phyloP scores from a whole-genome alignment of 2,888 invertebrate genomes.

The Ptilodon capucinus region DNA sequence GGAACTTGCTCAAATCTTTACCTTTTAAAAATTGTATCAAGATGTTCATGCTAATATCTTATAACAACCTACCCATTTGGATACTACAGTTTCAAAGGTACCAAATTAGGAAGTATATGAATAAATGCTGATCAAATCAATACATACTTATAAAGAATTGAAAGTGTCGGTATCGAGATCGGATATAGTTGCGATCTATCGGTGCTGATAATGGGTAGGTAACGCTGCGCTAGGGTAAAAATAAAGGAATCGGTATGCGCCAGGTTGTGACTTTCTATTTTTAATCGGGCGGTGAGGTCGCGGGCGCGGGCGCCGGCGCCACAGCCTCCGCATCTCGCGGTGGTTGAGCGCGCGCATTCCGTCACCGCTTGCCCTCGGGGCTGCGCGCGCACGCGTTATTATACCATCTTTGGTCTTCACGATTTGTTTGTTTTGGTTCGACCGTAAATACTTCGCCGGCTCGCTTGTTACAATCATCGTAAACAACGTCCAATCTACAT shows the following conservation, averaged over 20 bases:
- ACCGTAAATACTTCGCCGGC: slow-evolving; percentile 18
- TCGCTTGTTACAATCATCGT: slow-evolving; percentile 10
- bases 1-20: too few relatives aligned
- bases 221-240: slow-evolving; percentile 65
- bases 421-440: slow-evolving; percentile 47
- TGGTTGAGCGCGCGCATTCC: slow-evolving; percentile 72
- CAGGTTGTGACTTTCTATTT: slow-evolving; percentile 79
- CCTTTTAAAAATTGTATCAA: slow-evolving; percentile 4
- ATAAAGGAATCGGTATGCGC: slow-evolving; percentile 69
- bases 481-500: slow-evolving; percentile 16
- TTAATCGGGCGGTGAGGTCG: slow-evolving; percentile 75
- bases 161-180: slow-evolving; percentile 59
- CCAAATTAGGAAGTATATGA: slow-evolving; percentile 11
- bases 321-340: slow-evolving; percentile 68
- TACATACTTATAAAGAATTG: slow-evolving; percentile 37
- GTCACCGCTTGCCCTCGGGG: slow-evolving; percentile 71
- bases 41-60: neutral
- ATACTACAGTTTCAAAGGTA: slow-evolving; percentile 4
- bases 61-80: neutral
- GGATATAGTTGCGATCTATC: slow-evolving; percentile 57
- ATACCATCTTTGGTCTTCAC: slow-evolving; percentile 37
- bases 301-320: slow-evolving; percentile 66
- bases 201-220: slow-evolving; percentile 62
- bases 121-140: slow-evolving; percentile 20
- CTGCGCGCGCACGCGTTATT: slow-evolving; percentile 65